A percentile compares a stretch with the other conserved stretches of the same genome.
These are phyloP conservation scores for Eilema sororculum DNA, from an alignment of 2,888 invertebrate species.

Conservation along the genomic window DNA sequence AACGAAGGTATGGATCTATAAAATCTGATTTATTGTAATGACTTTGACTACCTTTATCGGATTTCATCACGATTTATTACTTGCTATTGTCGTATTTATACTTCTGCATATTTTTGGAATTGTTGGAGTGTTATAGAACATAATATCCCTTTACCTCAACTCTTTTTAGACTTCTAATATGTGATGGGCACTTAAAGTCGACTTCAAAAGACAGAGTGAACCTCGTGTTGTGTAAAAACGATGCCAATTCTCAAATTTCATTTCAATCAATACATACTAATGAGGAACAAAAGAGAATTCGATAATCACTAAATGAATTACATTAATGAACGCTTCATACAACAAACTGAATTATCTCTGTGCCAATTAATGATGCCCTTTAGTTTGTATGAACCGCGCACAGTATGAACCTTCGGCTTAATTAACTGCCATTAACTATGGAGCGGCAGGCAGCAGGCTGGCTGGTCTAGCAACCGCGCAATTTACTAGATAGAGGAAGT, in stretches of 20 bases:
- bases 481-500: neutral
- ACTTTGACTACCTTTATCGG: neutral
- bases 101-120: neutral
- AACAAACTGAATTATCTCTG: neutral
- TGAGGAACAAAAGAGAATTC: neutral
- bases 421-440: slow-evolving; percentile 1
- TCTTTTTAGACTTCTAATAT: neutral
- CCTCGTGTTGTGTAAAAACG: neutral
- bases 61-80: neutral
- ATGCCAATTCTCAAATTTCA: neutral
- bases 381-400: neutral
- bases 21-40: slow-evolving; percentile 2
- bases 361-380: slow-evolving; percentile 2
- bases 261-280: neutral
- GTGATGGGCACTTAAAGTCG: neutral
- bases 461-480: neutral
- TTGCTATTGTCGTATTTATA: neutral
- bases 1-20: neutral
- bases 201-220: neutral
- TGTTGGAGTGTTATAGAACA: neutral
- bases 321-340: neutral
- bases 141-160: no score
- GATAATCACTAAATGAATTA: neutral
- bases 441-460: neutral
- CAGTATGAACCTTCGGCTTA: neutral